Base-by-base conservation (phyloP, 53 echinoderm and acorn worm species). In the Patiria pectinifera region DNA sequence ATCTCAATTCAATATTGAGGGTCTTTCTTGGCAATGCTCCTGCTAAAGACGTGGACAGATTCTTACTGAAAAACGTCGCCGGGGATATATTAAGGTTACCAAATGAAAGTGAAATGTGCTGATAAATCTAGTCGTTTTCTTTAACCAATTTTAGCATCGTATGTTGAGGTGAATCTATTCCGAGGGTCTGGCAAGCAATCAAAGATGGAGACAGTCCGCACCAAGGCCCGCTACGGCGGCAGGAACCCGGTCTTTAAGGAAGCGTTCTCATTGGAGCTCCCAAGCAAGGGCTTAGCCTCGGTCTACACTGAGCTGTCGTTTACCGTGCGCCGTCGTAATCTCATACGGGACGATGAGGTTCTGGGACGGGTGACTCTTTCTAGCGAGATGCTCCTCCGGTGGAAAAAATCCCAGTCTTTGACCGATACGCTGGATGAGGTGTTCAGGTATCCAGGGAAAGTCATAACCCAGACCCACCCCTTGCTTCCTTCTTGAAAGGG, bases 231-330 rank as follows among this genome's bases (percentile, higher is more conserved):
- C 23, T n/a, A 5, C 6, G 62, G 91, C 72, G 69, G 89, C 46
- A 43, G 62, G 53, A 92, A 92, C 84, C 92, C 92, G 6, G 92
- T 94, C 11, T 94, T 59, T 90, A 94, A 94, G 77, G 80, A 94
- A 77, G 92, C 83, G 1, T 94, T 92, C 92, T 63, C 62, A 23
- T 89, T 92, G 1, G 76, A 85, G 14, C 26, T 94, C 4, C 85
- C 91, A 6, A n/a, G 53, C 72, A 72, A 8, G 47, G 74, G 74
- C 19, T 43, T 7, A 48, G n/a, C 23, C 46, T 46, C 70, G 21
- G 71, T 62, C 6, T 81, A 90, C 81, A 80, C 90, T 0, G 90
- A 90, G 46, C 14, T 90, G 23, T 62, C 81, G 4, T 90, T 90
- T 25, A 90, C 81, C 81, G 90, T 90, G 90, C 81, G 90, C 11